Evolutionary conservation across 2,888 invertebrate species (phyloP).

Genomic region (Megaustenia siamemsis): DNA sequence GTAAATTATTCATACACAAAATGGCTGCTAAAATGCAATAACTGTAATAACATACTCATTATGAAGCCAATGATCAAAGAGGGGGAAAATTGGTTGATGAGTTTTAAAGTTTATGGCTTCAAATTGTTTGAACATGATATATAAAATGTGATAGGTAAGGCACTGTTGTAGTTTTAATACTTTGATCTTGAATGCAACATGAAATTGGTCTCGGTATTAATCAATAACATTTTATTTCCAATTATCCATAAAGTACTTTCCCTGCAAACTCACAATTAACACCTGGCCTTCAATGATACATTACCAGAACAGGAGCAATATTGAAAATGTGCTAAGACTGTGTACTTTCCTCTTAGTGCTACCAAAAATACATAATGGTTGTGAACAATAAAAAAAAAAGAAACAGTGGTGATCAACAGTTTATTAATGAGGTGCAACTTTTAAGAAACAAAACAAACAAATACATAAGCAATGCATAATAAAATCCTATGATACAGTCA

Average conservation of each 20-base stretch:
- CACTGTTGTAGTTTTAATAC: conserved; percentile 32
- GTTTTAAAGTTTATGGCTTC: conserved; percentile 2
- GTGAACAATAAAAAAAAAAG: not conserved
- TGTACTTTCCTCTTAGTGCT: not conserved
- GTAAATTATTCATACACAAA: conserved; percentile 2
- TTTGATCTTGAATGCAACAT: conserved; percentile 19
- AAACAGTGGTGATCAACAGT: not conserved
- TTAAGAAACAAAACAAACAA: not conserved
- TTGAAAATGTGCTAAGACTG: not conserved
- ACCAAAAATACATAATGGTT: not conserved
- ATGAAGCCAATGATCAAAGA: not conserved
- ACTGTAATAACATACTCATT: not conserved
- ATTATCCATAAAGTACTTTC: too few relatives aligned
- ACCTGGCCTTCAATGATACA: not conserved
- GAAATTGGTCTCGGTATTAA: conserved; percentile 14
- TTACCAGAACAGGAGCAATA: not conserved
- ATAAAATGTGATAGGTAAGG: not conserved
- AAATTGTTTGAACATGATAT: not conserved
- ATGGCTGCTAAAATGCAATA: conserved; percentile 9
- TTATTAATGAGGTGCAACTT: not conserved
- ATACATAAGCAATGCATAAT: not conserved
- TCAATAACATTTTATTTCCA: not conserved
- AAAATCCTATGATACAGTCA: not conserved
- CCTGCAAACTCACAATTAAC: not conserved
- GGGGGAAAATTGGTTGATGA: not conserved